Base-by-base conservation (phyloP, 2,797 vertebrate genomes). In the Pipistrellus kuhlii region DNA sequence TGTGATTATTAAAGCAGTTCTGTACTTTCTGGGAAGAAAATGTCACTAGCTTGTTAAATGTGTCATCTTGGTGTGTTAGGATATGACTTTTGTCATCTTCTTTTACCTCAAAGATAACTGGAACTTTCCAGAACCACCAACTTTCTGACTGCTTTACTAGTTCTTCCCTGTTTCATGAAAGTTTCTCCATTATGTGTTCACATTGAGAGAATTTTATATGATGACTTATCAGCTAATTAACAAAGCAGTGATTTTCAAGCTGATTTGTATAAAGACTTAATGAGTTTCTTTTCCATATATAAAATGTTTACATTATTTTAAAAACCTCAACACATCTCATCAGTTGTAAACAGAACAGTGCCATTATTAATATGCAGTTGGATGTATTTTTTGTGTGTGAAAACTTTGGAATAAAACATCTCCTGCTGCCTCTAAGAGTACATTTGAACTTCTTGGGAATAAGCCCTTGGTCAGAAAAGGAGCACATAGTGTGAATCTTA, bases 91-190 rank as follows among this genome's bases (percentile, higher is more conserved):
- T n/a, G 66, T 51, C 6, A 41, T 53, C 41, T 75, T 76, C 35
- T 38, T 51, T 93, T 83, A 46, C 51, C 27, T 11, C 73, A 85
- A 88, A 80, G 80, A 75, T 21, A 91, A n/a, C 5, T 68, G 32
- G 41, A 91, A 91, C 48, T 81, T 88, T 88, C 68, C 51, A 94
- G 80, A 88, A 80, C 35, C 25, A 91, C 69, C 41, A 75, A 35
- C 35, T 75, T 84, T 88, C 41, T 69, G 32, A 32, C 25, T 3
- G 25, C 44, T 73, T 73, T 91, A 38, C 18, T 83, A 53, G 14
- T 59, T 59, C 32, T 94, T 81, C 51, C 57, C 51, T 88, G 55
- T 73, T 84, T 46, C 57, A 69, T 46, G 51, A 88, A 85, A 88
- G 66, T 14, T 73, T 80, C 32, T 30, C 48, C 20, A 69, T 62